These are phyloP conservation scores for Montipora capricornis DNA, from an alignment of 64 coral and sea anemone genomes.

Conservation along the genomic window DNA sequence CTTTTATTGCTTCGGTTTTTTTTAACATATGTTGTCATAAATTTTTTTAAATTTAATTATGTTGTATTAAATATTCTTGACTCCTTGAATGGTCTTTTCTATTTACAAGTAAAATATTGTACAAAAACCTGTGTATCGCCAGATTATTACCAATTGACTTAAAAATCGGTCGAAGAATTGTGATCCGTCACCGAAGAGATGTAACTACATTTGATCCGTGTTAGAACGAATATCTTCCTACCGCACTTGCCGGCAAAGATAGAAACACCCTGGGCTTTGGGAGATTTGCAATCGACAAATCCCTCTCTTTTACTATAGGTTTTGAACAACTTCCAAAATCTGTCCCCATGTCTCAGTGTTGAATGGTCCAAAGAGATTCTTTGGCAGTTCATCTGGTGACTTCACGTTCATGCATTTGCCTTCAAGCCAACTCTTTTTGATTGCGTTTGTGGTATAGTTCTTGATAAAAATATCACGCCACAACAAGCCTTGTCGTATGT, in stretches of 20 bases:
- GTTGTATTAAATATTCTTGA: neutral
- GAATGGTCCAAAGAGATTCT: slow-evolving; percentile 68
- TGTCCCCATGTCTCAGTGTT: slow-evolving; percentile 80
- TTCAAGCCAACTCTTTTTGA: slow-evolving; percentile 79
- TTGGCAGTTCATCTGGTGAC: slow-evolving; percentile 69
- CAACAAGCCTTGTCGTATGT: slow-evolving; percentile 58
- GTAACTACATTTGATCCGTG: too few species aligned
- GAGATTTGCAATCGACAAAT: too few species aligned
- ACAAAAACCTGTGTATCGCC: too few species aligned
- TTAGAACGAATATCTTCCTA: too few species aligned
- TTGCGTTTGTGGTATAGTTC: slow-evolving; percentile 76
- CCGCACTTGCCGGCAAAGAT: too few species aligned
- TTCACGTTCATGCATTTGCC: slow-evolving; percentile 74
- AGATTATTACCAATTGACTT: too few species aligned
- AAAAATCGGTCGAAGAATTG: too few species aligned
- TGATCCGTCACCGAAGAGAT: too few species aligned
- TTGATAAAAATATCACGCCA: slow-evolving; percentile 76
- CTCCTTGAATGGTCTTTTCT: neutral
- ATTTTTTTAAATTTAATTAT: too few species aligned
- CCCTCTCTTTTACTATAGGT: neutral
- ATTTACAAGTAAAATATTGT: neutral
- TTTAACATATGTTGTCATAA: too few species aligned
- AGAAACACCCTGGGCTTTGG: too few species aligned
- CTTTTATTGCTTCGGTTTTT: too few species aligned
- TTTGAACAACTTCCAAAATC: slow-evolving; percentile 86